phyloP scores from a whole-genome alignment of 2,888 invertebrate genomes.

The Cyaniris semiargus region DNA sequence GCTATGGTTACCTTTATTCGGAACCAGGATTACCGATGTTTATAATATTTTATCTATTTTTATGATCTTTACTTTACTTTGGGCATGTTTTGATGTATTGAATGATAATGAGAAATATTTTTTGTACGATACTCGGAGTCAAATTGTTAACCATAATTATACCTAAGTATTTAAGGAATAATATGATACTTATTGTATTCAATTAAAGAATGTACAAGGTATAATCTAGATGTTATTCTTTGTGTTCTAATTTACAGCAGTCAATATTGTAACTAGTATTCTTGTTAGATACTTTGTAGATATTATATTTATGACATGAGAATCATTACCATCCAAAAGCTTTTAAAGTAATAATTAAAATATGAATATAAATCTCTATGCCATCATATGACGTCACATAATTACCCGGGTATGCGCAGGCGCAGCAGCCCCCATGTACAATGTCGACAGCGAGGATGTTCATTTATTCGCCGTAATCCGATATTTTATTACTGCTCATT shows the following conservation, averaged over 20 bases:
- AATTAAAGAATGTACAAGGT: too few relatives aligned
- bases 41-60: neutral
- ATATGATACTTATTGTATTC: too few relatives aligned
- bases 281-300: neutral
- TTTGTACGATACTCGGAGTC: neutral
- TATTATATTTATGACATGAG: neutral
- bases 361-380: too few relatives aligned
- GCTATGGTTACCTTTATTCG: constrained; percentile 10
- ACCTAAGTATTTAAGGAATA: neutral
- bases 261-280: too few relatives aligned
- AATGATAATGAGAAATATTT: neutral
- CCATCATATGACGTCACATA: constrained; percentile 36
- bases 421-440: constrained; percentile 45
- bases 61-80: neutral
- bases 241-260: too few relatives aligned
- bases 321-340: neutral
- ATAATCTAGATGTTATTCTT: too few relatives aligned
- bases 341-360: neutral
- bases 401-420: constrained; percentile 42
- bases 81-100: neutral
- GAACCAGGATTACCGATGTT: neutral
- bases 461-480: constrained; percentile 69
- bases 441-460: constrained; percentile 54
- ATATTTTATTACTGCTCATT: constrained; percentile 75
- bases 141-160: neutral